These are phyloP conservation scores for Epinephelus fuscoguttatus DNA, from an alignment of 2,113 vertebrate genomes.

Conservation along the genomic window DNA sequence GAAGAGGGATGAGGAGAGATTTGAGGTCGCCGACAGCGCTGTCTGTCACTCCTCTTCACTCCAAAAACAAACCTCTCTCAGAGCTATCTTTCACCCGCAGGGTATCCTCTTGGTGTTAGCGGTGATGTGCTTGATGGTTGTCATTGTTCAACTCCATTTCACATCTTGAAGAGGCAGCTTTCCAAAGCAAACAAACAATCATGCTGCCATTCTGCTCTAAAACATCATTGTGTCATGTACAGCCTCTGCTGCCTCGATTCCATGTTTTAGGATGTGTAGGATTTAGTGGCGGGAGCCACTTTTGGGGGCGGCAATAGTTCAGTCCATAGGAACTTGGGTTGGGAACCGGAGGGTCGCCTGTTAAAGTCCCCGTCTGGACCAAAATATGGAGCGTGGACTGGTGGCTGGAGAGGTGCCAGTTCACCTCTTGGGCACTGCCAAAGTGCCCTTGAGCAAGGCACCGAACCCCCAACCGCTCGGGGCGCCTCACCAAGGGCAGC, in stretches of 20 bases:
- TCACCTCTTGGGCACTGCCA: too few species aligned
- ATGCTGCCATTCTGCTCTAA: constrained; percentile 20
- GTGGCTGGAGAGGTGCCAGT: too few species aligned
- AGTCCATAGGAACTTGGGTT: too few species aligned
- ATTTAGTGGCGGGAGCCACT: too few species aligned
- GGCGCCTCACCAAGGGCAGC: too few species aligned
- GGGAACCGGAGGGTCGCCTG: too few species aligned
- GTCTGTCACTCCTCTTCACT: constrained; percentile 40
- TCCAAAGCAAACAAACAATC: constrained; percentile 63
- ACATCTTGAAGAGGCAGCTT: constrained; percentile 44
- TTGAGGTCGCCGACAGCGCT: constrained; percentile 8
- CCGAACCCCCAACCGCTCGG: too few species aligned
- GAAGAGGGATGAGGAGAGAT: constrained; percentile 25
- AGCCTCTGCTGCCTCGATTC: background rate
- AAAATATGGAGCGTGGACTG: too few species aligned
- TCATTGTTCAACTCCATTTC: constrained; percentile 70
- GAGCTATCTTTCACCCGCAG: constrained; percentile 42
- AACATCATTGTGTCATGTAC: constrained; percentile 23
- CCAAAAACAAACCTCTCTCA: constrained; percentile 42
- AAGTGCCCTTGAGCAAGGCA: too few species aligned
- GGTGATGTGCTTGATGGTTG: constrained; percentile 53
- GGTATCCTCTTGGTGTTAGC: constrained; percentile 50
- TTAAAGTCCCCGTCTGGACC: too few species aligned
- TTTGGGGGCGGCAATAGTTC: too few species aligned
- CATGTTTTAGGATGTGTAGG: constrained; percentile 11